phyloP scores from a whole-genome alignment of 2,888 invertebrate species.

The Matsumyia berberina region DNA sequence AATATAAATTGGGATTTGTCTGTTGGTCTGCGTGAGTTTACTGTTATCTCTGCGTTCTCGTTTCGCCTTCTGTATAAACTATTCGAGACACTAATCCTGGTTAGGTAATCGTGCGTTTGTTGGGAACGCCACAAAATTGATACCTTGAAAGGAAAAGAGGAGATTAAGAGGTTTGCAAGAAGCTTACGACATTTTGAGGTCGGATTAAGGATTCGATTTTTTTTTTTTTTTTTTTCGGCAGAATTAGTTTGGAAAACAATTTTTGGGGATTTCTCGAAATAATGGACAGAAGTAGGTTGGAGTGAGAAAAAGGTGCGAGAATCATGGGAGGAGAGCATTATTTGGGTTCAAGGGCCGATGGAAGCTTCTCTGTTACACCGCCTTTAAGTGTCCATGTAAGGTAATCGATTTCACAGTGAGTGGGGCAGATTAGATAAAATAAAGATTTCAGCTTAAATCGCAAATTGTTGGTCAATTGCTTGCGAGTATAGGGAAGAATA shows the following conservation, averaged over 20 bases:
- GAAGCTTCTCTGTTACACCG: too few relatives aligned
- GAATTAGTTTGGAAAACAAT: background rate
- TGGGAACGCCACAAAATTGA: constrained; percentile 38
- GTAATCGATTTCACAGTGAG: too few relatives aligned
- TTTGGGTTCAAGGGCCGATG: too few relatives aligned
- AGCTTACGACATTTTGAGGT: constrained; percentile 13
- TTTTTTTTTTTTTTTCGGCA: constrained; percentile 6
- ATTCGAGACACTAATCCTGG: constrained; percentile 40
- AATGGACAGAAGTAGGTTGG: too few relatives aligned
- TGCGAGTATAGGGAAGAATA: too few relatives aligned
- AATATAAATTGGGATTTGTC: constrained; percentile 62
- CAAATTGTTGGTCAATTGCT: too few relatives aligned
- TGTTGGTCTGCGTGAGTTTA: constrained; percentile 35
- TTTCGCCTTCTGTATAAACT: constrained; percentile 19
- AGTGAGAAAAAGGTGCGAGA: too few relatives aligned
- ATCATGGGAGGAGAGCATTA: too few relatives aligned
- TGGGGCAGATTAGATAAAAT: too few relatives aligned
- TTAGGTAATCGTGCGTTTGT: constrained; percentile 44
- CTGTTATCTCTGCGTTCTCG: constrained; percentile 13
- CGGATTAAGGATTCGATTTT: background rate
- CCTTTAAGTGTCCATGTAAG: too few relatives aligned
- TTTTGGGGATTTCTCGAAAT: too few relatives aligned
- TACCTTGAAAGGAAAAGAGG: constrained; percentile 25
- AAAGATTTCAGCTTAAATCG: too few relatives aligned
- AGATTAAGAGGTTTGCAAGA: constrained; percentile 19